Evolutionary conservation across 2,113 vertebrate genomes (phyloP), one percentile per base, ranked within the genome.

Genomic region (Heterotilapia buettikoferi): DNA sequence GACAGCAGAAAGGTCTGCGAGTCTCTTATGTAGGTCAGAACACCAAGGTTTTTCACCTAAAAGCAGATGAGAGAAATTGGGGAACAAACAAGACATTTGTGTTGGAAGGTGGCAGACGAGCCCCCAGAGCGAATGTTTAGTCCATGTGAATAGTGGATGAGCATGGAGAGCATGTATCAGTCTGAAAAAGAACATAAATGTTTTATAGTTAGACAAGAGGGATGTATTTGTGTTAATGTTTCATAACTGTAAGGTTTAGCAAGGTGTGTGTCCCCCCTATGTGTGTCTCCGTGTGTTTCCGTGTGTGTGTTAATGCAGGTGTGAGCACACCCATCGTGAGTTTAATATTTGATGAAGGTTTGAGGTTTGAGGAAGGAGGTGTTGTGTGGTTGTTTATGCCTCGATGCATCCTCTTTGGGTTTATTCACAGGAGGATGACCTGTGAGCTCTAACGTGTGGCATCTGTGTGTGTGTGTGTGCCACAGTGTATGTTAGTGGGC

Each of bases 171-270:
- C 82, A 10, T 84, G 88, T 86, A 92, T 95, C 91, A 88, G 87
- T 88, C 93, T 90, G 88, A 93, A 89, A 88, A 91, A 84, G 80
- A 83, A 31, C 13, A 82, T 95, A 63, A 90, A 93, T 93, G 86
- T 94, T 96, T 96, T 18, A 95, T 89, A 6, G 50, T n/a, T 19
- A 91, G 84, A 84, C 90, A 89, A 92, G 16, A 12, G 93, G 93
- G 91, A 93, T 88, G 87, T 86, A 92, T 91, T 63, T 83, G 85
- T 53, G 83, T 93, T 80, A 95, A 96, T 94, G 90, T 95, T 96
- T 96, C 84, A 95, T 89, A 87, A 66, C 43, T 36, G 31, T 71
- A 24, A 24, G 11, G 24, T 84, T 92, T 86, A 90, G 85, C 82
- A 91, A 86, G 84, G 86, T 86, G 18, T 85, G 73, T 84, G 71